phyloP scores from a whole-genome alignment of 2,888 invertebrate species.

The Trachelus iudaicus region DNA sequence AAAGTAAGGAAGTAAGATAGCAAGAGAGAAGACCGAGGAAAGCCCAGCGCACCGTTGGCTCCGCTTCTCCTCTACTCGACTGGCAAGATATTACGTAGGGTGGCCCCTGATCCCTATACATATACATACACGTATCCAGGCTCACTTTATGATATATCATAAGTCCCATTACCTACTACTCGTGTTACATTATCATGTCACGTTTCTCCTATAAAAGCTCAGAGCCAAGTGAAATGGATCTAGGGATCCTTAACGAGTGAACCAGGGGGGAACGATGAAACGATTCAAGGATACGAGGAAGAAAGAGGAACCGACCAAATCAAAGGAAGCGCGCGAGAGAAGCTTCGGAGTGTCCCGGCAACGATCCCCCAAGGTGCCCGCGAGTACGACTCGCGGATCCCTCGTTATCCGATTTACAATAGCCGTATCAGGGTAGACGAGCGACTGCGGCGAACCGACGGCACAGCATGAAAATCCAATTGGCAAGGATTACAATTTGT shows the following conservation, averaged over 20 bases:
- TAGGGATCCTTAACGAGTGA: slow-evolving; percentile 2
- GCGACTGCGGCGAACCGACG: too few species aligned
- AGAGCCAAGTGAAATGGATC: slow-evolving; percentile 40
- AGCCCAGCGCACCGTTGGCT: too few species aligned
- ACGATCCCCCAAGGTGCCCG: too few species aligned
- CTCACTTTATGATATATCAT: slow-evolving; percentile 47
- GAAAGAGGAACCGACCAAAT: not conserved
- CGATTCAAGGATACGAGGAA: not conserved
- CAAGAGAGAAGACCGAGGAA: too few species aligned
- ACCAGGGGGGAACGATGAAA: not conserved
- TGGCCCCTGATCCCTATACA: not conserved
- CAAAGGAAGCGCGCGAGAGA: too few species aligned
- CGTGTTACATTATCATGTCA: slow-evolving; percentile 49
- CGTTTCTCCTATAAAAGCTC: slow-evolving; percentile 46
- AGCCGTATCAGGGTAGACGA: too few species aligned
- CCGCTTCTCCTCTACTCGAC: too few species aligned
- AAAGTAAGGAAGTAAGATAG: too few species aligned
- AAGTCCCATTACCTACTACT: slow-evolving; percentile 46
- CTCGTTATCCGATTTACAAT: too few species aligned
- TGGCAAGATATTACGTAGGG: not conserved
- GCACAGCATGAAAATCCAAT: slow-evolving; percentile 33
- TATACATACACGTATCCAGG: not conserved
- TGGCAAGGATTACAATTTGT: slow-evolving; percentile 41
- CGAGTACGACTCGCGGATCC: too few species aligned
- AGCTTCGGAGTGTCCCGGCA: too few species aligned